A percentile compares a stretch with the other conserved stretches of the same genome.
Evolutionary conservation across 2,888 invertebrate species (phyloP).

Genomic region (Parnassius apollo): DNA sequence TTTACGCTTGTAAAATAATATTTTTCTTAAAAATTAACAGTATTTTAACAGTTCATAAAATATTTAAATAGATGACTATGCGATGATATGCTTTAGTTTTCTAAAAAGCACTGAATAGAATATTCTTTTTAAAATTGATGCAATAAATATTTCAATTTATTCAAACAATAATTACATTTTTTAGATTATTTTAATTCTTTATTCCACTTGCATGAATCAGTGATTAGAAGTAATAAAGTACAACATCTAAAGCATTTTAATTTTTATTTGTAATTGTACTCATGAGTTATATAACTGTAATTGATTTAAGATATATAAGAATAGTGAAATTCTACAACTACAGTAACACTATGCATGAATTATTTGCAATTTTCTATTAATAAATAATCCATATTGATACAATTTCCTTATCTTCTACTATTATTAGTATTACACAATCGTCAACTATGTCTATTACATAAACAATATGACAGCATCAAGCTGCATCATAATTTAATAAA

Average conservation of each 20-base stretch:
- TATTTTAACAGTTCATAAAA: no score
- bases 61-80: no score
- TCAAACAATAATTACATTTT: conserved; percentile 15
- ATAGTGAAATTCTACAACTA: conserved; percentile 43
- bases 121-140: no score
- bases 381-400: conserved; percentile 58
- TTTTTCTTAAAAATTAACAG: no score
- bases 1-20: no score
- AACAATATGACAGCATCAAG: conserved; percentile 66
- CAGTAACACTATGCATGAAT: conserved; percentile 46
- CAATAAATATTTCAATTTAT: conserved; percentile 11
- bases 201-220: conserved; percentile 5
- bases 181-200: background rate
- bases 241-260: conserved; percentile 36
- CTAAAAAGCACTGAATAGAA: no score
- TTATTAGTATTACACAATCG: conserved; percentile 52
- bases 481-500: conserved; percentile 68
- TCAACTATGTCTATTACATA: conserved; percentile 54
- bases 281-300: conserved; percentile 31
- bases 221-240: conserved; percentile 31
- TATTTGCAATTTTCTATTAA: conserved; percentile 53
- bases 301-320: conserved; percentile 27
- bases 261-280: conserved; percentile 41
- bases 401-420: conserved; percentile 56
- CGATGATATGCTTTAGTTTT: background rate